A percentile compares a stretch with the other conserved stretches of the same genome.
Conservation (phyloP, 2,797 vertebrate genomes). For the Paratrypauchen microcephalus region DNA sequence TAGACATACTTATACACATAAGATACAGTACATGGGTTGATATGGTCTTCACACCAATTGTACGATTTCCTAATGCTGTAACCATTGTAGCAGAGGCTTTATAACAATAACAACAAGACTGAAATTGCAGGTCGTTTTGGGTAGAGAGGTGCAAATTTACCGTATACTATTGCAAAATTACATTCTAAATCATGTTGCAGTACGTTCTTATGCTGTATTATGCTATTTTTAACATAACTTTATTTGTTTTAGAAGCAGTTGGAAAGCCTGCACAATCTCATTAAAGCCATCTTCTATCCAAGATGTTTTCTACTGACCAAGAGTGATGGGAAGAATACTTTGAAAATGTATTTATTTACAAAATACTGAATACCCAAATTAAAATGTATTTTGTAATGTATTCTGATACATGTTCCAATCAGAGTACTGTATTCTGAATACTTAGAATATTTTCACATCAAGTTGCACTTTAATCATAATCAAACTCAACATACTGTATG, state of each 20-base stretch:
- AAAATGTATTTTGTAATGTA: too few relatives aligned
- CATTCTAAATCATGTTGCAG: neutral
- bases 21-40: neutral
- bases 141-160: neutral
- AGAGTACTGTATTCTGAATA: too few relatives aligned
- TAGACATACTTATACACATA: slow-evolving; percentile 2
- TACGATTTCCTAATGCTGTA: slow-evolving; percentile 27
- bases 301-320: neutral
- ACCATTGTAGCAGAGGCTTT: slow-evolving; percentile 17
- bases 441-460: too few relatives aligned
- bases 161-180: neutral
- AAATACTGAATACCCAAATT: too few relatives aligned
- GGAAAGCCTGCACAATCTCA: neutral
- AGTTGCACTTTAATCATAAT: too few relatives aligned
- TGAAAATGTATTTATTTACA: too few relatives aligned
- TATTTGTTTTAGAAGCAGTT: neutral
- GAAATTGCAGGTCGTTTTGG: slow-evolving; percentile 18
- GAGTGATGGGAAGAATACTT: too few relatives aligned
- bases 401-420: too few relatives aligned
- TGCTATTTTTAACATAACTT: too few relatives aligned
- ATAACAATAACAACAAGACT: slow-evolving; percentile 27
- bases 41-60: slow-evolving; percentile 27
- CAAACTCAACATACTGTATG: too few relatives aligned
- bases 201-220: neutral
- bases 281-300: neutral